A percentile compares a stretch with the other conserved stretches of the same genome.
Evolutionary conservation across 1,140 invertebrate genomes (phyloP).

Genomic region (Apocrypta bakeri): DNA sequence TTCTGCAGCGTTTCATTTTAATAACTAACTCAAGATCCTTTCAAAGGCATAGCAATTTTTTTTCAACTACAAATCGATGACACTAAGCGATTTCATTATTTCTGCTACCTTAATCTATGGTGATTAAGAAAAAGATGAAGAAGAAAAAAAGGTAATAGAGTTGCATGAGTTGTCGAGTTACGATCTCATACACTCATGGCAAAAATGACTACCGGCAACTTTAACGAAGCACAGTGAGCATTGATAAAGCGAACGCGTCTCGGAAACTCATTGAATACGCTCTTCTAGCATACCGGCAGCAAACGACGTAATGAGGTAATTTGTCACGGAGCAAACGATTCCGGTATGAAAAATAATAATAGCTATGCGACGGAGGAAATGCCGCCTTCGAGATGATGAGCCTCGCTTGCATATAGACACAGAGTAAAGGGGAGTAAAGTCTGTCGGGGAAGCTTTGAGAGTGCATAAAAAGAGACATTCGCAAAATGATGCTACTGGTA

Average conservation of each 20-base stretch:
- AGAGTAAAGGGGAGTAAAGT: neutral
- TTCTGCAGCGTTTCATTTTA: too few relatives aligned
- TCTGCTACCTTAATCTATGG: too few relatives aligned
- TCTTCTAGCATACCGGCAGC: neutral
- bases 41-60: too few relatives aligned
- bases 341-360: conserved; percentile 27
- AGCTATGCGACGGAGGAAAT: neutral
- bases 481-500: too few relatives aligned
- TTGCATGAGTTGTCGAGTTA: conserved; percentile 28
- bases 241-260: conserved; percentile 20
- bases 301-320: conserved; percentile 34
- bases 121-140: too few relatives aligned
- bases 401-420: neutral
- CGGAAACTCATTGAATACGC: conserved; percentile 22
- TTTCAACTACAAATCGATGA: too few relatives aligned
- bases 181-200: conserved; percentile 4
- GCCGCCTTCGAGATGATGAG: too few relatives aligned
- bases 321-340: conserved; percentile 12
- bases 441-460: neutral
- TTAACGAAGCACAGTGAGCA: conserved; percentile 34
- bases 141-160: too few relatives aligned
- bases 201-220: conserved; percentile 29
- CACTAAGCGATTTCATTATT: too few relatives aligned
- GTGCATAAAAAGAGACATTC: too few relatives aligned
- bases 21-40: too few relatives aligned